phyloP scores from a whole-genome alignment of 2,888 invertebrate genomes.

The Luperina nickerlii region DNA sequence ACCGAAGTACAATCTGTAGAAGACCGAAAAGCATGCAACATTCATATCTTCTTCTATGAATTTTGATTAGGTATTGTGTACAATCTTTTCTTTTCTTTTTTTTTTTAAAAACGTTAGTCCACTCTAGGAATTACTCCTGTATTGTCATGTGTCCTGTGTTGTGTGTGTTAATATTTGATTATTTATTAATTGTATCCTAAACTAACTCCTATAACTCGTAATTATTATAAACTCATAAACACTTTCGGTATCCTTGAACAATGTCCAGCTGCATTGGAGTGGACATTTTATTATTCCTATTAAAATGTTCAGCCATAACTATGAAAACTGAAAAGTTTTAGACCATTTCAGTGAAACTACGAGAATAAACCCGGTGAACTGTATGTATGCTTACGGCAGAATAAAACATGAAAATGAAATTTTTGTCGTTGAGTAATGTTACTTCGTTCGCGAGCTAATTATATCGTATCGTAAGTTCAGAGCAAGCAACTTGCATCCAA shows the following conservation, averaged over 20 bases:
- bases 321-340: conserved; percentile 22
- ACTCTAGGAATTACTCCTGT: too few relatives aligned
- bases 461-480: conserved; percentile 14
- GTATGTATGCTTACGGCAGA: not conserved
- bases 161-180: too few relatives aligned
- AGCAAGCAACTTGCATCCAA: conserved; percentile 26
- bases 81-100: too few relatives aligned
- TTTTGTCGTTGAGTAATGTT: conserved; percentile 18
- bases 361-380: conserved; percentile 26
- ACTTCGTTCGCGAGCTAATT: conserved; percentile 28
- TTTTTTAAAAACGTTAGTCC: too few relatives aligned
- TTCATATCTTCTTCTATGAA: not conserved
- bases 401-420: conserved; percentile 28
- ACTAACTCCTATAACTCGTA: not conserved
- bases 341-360: conserved; percentile 23
- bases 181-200: not conserved
- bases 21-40: not conserved
- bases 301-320: conserved; percentile 32
- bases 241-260: not conserved
- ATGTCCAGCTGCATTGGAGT: conserved; percentile 20
- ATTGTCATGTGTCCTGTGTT: too few relatives aligned
- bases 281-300: conserved; percentile 33
- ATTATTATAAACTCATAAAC: not conserved
- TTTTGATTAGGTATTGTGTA: not conserved
- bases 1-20: too few relatives aligned